These are phyloP conservation scores for Zygothrica quintamaculata DNA, from an alignment of 2,888 invertebrate genomes.

Conservation along the genomic window DNA sequence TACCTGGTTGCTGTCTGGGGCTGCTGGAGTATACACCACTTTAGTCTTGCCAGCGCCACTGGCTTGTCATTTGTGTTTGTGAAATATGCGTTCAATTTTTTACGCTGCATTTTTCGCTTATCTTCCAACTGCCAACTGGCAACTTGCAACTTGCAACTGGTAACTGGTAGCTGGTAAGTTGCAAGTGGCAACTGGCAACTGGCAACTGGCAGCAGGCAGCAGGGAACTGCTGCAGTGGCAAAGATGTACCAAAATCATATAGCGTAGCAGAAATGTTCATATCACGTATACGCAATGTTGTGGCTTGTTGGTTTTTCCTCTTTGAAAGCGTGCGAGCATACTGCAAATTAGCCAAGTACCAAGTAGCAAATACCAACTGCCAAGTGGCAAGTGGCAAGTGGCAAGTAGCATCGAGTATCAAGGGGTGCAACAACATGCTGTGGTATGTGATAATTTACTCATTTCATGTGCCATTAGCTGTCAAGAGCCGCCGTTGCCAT, in stretches of 20 bases:
- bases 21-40: constrained; percentile 15
- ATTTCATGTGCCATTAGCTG: constrained; percentile 79
- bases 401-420: too few relatives aligned
- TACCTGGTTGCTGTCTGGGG: constrained; percentile 4
- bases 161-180: not conserved
- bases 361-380: not conserved
- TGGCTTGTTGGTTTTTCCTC: constrained; percentile 72
- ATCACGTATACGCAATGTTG: constrained; percentile 79
- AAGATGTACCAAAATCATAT: constrained; percentile 31
- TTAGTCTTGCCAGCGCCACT: constrained; percentile 20
- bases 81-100: constrained; percentile 80
- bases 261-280: constrained; percentile 56
- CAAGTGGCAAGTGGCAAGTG: too few relatives aligned
- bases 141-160: constrained; percentile 17
- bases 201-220: constrained; percentile 12
- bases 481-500: constrained; percentile 54
- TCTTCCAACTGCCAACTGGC: constrained; percentile 64
- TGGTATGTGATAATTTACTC: constrained; percentile 75
- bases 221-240: constrained; percentile 3
- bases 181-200: not conserved
- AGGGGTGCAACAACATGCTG: constrained; percentile 25
- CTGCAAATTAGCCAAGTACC: constrained; percentile 70
- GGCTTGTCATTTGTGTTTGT: constrained; percentile 70
- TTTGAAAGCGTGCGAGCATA: constrained; percentile 51
- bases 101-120: constrained; percentile 77